Conservation (phyloP, 2,797 vertebrate species). For the Rallus crepitans region DNA sequence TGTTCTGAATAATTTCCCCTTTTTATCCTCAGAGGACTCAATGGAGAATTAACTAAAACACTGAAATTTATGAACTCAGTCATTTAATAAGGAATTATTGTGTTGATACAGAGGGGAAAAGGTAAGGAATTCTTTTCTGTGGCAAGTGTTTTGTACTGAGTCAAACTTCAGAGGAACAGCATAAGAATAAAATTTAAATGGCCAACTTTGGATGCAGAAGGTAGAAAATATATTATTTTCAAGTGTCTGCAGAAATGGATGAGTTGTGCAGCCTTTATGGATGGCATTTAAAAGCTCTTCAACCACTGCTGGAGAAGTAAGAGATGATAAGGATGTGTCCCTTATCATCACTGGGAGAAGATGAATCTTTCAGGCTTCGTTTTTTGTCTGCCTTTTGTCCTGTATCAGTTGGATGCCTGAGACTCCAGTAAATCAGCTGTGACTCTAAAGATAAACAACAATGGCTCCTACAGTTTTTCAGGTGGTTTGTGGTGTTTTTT, state of each 20-base stretch:
- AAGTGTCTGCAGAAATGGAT: not conserved
- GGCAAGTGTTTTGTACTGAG: not conserved
- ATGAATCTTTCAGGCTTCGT: not conserved
- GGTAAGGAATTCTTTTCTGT: slow-evolving; percentile 12
- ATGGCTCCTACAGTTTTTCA: not conserved
- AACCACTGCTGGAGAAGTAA: not conserved
- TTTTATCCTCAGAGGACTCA: slow-evolving; percentile 9
- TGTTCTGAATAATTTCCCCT: slow-evolving; percentile 32
- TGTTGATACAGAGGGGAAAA: not conserved
- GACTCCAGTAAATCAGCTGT: not conserved
- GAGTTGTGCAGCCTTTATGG: not conserved
- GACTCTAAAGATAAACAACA: slow-evolving; percentile 36
- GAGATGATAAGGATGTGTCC: not conserved
- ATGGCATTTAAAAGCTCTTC: slow-evolving; percentile 4
- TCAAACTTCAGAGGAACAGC: slow-evolving; percentile 11
- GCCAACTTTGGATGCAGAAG: not conserved
- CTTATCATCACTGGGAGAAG: not conserved
- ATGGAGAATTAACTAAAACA: slow-evolving; percentile 46
- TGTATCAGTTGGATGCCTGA: not conserved
- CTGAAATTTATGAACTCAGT: slow-evolving; percentile 6
- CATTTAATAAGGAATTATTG: slow-evolving; percentile 5
- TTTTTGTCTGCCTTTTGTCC: slow-evolving; percentile 1
- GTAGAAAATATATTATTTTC: not conserved
- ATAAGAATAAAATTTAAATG: slow-evolving; percentile 9
- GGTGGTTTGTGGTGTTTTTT: too few relatives aligned